Evolutionary conservation across 2,888 invertebrate genomes (phyloP).

Genomic region (Biston betularia): DNA sequence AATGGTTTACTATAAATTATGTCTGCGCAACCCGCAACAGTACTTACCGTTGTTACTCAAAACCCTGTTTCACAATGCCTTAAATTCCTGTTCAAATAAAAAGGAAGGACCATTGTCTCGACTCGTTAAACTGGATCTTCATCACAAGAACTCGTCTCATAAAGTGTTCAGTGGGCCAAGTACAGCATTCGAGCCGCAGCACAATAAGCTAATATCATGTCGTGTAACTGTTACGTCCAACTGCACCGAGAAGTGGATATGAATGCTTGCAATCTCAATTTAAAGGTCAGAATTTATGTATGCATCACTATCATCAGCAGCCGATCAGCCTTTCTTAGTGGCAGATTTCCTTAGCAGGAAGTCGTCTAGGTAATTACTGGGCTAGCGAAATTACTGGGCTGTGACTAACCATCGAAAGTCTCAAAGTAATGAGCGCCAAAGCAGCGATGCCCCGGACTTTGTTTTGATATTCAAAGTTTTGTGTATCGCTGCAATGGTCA

Average conservation of each 20-base stretch:
- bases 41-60: not conserved
- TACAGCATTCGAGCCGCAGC: slow-evolving; percentile 24
- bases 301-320: not conserved
- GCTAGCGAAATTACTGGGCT: no score
- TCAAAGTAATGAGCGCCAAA: no score
- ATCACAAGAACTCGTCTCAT: slow-evolving; percentile 8
- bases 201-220: slow-evolving; percentile 37
- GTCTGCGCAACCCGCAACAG: not conserved
- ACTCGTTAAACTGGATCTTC: slow-evolving; percentile 13
- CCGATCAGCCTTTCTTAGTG: no score
- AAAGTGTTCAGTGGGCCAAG: slow-evolving; percentile 2
- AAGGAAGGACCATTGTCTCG: slow-evolving; percentile 14
- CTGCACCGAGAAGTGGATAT: slow-evolving; percentile 17
- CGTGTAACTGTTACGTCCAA: slow-evolving; percentile 35
- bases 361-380: no score
- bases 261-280: not conserved
- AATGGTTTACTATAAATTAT: not conserved
- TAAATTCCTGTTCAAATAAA: slow-evolving; percentile 1
- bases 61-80: not conserved
- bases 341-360: no score
- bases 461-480: no score
- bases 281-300: not conserved
- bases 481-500: no score
- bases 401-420: no score
- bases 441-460: no score